These are phyloP conservation scores for Ochlodes sylvanus DNA, from an alignment of 2,888 invertebrate genomes.

Conservation along the genomic window DNA sequence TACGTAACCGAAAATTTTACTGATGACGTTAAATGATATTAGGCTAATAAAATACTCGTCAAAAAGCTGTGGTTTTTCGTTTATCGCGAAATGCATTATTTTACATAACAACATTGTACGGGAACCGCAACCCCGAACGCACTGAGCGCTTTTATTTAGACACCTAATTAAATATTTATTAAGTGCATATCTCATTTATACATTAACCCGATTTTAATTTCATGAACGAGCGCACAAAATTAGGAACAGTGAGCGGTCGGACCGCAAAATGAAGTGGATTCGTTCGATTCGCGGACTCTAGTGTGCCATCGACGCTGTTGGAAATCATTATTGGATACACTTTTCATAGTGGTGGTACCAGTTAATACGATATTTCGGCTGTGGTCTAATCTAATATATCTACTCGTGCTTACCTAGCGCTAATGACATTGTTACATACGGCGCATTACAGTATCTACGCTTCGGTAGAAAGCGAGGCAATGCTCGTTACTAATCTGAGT, in stretches of 20 bases:
- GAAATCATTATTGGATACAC: constrained; percentile 75
- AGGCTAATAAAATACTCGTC: constrained; percentile 38
- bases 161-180: constrained; percentile 84
- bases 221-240: constrained; percentile 81
- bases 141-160: constrained; percentile 78
- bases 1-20: constrained; percentile 31
- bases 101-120: constrained; percentile 65
- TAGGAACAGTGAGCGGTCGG: constrained; percentile 73
- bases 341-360: constrained; percentile 48
- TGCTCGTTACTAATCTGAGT: constrained; percentile 10
- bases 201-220: constrained; percentile 84
- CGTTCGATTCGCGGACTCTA: constrained; percentile 55
- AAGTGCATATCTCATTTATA: constrained; percentile 82
- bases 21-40: constrained; percentile 36
- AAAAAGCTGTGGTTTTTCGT: constrained; percentile 53
- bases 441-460: constrained; percentile 11
- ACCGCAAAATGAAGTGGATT: constrained; percentile 83
- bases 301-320: constrained; percentile 59
- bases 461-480: constrained; percentile 14
- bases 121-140: constrained; percentile 64
- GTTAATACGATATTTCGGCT: constrained; percentile 43
- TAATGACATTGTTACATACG: constrained; percentile 36
- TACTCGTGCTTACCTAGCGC: constrained; percentile 27
- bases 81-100: constrained; percentile 58
- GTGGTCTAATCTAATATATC: constrained; percentile 42